Evolutionary conservation across 2,888 invertebrate species (phyloP).

Genomic region (Anarsia innoxiella): DNA sequence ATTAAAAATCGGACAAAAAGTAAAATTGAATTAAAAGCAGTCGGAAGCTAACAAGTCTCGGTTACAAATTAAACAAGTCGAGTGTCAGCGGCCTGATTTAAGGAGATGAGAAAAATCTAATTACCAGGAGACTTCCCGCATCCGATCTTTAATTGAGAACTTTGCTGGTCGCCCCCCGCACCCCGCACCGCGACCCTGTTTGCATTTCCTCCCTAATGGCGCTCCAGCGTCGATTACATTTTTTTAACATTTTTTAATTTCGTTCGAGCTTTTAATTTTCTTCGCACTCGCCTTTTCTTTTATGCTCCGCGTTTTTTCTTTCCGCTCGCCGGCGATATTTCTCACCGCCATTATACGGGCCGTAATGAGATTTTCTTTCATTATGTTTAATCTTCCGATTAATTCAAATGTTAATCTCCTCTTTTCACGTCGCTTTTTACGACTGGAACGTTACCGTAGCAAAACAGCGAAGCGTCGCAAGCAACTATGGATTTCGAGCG

Average conservation of each 20-base stretch:
- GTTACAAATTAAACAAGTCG: conserved; percentile 71
- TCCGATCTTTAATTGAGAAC: conserved; percentile 71
- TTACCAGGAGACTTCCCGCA: conserved; percentile 63
- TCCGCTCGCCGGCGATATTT: conserved; percentile 57
- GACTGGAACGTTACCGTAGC: conserved; percentile 51
- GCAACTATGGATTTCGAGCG: conserved; percentile 47
- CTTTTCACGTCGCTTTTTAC: conserved; percentile 66
- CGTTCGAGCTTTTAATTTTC: conserved; percentile 72
- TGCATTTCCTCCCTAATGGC: conserved; percentile 59
- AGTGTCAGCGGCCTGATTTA: conserved; percentile 65
- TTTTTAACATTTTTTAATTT: conserved; percentile 73
- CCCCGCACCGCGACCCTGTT: conserved; percentile 38
- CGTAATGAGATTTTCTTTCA: conserved; percentile 76
- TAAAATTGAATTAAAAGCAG: conserved; percentile 62
- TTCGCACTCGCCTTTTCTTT: conserved; percentile 67
- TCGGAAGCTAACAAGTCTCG: conserved; percentile 68
- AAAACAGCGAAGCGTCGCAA: conserved; percentile 44
- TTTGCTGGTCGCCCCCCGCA: conserved; percentile 26
- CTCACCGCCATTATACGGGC: conserved; percentile 70
- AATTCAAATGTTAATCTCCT: conserved; percentile 74
- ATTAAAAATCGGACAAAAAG: conserved; percentile 38
- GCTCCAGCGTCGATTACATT: conserved; percentile 70
- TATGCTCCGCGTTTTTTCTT: conserved; percentile 49
- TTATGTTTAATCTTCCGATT: conserved; percentile 76
- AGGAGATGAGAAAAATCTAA: conserved; percentile 72